Conservation (phyloP, 2,888 invertebrate species). For the Pantelozetes paolii region DNA sequence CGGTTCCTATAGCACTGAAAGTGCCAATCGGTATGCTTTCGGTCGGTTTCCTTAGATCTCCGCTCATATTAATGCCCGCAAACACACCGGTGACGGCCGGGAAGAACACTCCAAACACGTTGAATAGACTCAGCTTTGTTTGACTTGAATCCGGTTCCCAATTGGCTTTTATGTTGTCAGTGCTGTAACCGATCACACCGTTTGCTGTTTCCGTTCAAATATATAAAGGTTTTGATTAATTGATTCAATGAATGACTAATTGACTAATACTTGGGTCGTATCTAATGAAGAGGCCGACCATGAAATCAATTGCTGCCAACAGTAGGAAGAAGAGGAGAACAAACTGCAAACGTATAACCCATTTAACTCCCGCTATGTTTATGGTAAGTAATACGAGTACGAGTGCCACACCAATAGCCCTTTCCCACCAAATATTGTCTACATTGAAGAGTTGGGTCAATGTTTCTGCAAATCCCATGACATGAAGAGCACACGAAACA, state of each 20-base stretch:
- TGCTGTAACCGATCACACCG: slow-evolving; percentile 82
- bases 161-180: slow-evolving; percentile 72
- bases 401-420: slow-evolving; percentile 42
- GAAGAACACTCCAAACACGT: slow-evolving; percentile 94
- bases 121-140: slow-evolving; percentile 79
- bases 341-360: slow-evolving; percentile 95
- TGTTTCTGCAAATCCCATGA: slow-evolving; percentile 94
- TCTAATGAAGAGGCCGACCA: slow-evolving; percentile 83
- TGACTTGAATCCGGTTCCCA: slow-evolving; percentile 72
- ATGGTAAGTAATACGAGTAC: slow-evolving; percentile 59
- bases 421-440: slow-evolving; percentile 47
- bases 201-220: slow-evolving; percentile 56
- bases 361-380: slow-evolving; percentile 93
- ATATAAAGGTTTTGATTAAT: neutral
- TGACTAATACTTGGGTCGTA: slow-evolving; percentile 56
- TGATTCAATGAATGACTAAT: too few species aligned
- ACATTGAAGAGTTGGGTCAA: slow-evolving; percentile 74
- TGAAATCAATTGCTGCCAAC: slow-evolving; percentile 84
- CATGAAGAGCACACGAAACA: slow-evolving; percentile 91
- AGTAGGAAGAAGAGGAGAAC: slow-evolving; percentile 76
- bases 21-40: slow-evolving; percentile 91
- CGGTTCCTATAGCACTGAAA: slow-evolving; percentile 81
- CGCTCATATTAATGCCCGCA: slow-evolving; percentile 98
- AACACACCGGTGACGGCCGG: slow-evolving; percentile 94
- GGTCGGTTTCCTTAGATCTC: slow-evolving; percentile 85